These are phyloP conservation scores for Cephalopterus ornatus DNA, from an alignment of 2,113 vertebrate genomes.

Conservation along the genomic window DNA sequence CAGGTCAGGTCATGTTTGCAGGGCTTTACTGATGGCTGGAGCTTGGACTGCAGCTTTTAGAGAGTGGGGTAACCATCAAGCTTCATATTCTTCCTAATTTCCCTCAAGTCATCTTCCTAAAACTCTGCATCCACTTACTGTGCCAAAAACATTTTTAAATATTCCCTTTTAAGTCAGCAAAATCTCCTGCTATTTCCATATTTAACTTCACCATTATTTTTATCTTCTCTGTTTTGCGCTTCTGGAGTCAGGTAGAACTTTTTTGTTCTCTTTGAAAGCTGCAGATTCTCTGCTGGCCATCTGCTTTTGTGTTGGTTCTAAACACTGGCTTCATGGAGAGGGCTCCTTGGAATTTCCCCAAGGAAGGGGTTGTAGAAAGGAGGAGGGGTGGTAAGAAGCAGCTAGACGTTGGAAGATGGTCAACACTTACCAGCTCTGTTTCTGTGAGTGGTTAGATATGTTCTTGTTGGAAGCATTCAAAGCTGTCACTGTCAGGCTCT, in stretches of 20 bases:
- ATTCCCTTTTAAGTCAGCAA: slow-evolving; percentile 24
- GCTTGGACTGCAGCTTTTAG: not conserved
- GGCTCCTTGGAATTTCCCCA: not conserved
- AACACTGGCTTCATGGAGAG: not conserved
- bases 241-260: not conserved
- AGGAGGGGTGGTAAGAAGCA: not conserved
- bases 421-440: not conserved
- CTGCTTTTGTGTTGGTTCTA: not conserved
- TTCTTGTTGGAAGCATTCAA: not conserved
- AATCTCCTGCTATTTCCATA: not conserved
- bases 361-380: not conserved
- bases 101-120: not conserved
- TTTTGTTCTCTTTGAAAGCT: not conserved
- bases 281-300: accelerated
- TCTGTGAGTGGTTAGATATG: not conserved
- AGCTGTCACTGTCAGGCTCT: not conserved
- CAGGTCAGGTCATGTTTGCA: not conserved
- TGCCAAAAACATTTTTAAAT: not conserved
- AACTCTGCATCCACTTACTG: not conserved
- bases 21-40: not conserved
- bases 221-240: not conserved
- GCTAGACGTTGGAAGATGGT: not conserved
- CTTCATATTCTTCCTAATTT: not conserved
- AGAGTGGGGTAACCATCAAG: not conserved
- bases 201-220: slow-evolving; percentile 2